Conservation (phyloP, 2,888 invertebrate species). For the Cryptocephalus primarius region DNA sequence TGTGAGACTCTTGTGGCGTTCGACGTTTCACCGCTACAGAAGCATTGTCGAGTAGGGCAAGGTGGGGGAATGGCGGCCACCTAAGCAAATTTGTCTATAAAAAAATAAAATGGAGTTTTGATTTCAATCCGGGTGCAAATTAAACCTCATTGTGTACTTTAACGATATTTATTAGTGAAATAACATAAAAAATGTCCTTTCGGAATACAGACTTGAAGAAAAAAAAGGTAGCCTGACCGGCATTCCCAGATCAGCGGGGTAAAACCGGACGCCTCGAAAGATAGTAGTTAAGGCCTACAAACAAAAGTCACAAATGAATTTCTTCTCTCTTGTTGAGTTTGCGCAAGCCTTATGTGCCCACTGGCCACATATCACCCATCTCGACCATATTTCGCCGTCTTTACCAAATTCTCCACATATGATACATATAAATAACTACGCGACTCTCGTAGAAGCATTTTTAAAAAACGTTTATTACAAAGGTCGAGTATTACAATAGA, state of each 20-base stretch:
- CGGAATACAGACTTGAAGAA: background rate
- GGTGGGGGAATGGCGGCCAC: background rate
- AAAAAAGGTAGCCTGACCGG: background rate
- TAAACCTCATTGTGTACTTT: background rate
- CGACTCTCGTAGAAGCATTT: no score
- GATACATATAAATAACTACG: slow-evolving; percentile 3
- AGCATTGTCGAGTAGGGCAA: no score
- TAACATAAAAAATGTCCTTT: background rate
- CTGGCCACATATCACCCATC: slow-evolving; percentile 1
- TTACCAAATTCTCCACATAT: slow-evolving; percentile 2
- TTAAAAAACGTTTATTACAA: no score
- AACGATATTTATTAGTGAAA: background rate
- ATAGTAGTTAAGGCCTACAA: background rate
- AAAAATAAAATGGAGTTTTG: background rate
- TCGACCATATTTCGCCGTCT: slow-evolving; percentile 2
- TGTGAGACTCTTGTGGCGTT: no score
- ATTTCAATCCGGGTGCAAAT: background rate
- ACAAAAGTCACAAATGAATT: background rate
- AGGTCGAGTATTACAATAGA: no score
- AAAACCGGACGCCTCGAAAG: background rate
- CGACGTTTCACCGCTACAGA: no score
- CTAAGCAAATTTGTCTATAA: background rate
- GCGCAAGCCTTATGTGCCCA: slow-evolving; percentile 4
- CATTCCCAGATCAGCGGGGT: background rate
- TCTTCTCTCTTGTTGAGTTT: background rate